Evolutionary conservation across 2,888 invertebrate species (phyloP).

Genomic region (Leptinotarsa tumamoca): DNA sequence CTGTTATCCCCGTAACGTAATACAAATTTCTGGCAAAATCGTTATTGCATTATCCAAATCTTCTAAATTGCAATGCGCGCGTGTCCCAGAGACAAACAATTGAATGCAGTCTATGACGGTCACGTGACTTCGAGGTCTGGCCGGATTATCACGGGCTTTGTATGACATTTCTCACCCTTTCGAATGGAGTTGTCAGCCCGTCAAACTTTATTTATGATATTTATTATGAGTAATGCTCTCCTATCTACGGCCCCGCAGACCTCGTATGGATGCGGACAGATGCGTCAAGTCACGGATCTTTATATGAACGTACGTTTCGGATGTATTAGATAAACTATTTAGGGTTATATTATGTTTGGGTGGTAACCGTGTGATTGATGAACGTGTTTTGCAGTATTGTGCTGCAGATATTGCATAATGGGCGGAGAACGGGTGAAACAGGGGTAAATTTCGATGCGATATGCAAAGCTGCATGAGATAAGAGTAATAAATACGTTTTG

Average conservation of each 20-base stretch:
- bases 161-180: constrained; percentile 57
- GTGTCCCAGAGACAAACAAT: constrained; percentile 45
- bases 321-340: constrained; percentile 54
- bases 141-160: constrained; percentile 59
- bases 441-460: neutral
- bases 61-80: constrained; percentile 29
- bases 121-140: constrained; percentile 60
- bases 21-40: neutral
- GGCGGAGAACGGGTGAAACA: constrained; percentile 10
- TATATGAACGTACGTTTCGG: constrained; percentile 45
- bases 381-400: constrained; percentile 45
- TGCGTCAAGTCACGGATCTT: constrained; percentile 58
- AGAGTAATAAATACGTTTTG: neutral
- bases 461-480: neutral
- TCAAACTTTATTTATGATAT: constrained; percentile 56
- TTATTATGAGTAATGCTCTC: constrained; percentile 53
- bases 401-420: constrained; percentile 27
- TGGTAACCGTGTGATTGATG: constrained; percentile 47
- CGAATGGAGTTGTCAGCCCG: constrained; percentile 61
- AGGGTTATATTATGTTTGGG: constrained; percentile 49
- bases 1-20: neutral
- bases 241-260: constrained; percentile 13
- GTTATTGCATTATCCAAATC: constrained; percentile 18
- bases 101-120: constrained; percentile 55
- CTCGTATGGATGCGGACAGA: constrained; percentile 48